Conservation (phyloP, 64 coral and sea anemone species). For the Actinia equina region DNA sequence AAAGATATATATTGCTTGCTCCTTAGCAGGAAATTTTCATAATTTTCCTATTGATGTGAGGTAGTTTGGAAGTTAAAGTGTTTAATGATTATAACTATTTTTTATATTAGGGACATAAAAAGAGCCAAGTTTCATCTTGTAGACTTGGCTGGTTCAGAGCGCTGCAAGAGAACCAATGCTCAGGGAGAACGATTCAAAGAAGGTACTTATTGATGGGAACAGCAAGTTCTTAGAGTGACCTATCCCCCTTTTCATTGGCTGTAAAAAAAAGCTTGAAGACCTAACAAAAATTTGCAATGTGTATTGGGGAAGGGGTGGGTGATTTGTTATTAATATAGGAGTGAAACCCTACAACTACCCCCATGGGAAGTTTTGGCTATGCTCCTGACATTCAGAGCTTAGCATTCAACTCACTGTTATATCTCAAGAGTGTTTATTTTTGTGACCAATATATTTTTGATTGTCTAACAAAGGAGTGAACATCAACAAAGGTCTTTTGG, state of each 20-base stretch:
- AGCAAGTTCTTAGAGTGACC: no score
- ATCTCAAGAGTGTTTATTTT: neutral
- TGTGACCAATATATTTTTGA: neutral
- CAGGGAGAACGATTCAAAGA: conserved; percentile 97
- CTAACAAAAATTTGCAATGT: no score
- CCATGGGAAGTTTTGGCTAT: neutral
- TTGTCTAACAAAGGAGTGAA: conserved; percentile 69
- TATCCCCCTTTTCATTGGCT: no score
- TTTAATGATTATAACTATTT: neutral
- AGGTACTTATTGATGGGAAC: conserved; percentile 28
- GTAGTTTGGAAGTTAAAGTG: no score
- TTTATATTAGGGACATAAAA: conserved; percentile 68
- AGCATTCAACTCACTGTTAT: no score
- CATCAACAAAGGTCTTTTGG: conserved; percentile 89
- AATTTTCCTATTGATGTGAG: no score
- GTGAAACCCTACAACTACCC: neutral
- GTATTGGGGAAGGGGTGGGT: neutral
- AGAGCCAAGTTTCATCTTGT: conserved; percentile 96
- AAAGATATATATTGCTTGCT: no score
- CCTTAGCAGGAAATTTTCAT: no score
- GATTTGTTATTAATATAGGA: no score
- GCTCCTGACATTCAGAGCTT: neutral
- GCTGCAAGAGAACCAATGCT: conserved; percentile 86
- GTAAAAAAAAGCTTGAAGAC: no score
- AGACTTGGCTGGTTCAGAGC: conserved; percentile 94